Evolutionary conservation across 2,888 invertebrate species (phyloP), one percentile per base, ranked within the genome.

Genomic region (Tipula confusa): DNA sequence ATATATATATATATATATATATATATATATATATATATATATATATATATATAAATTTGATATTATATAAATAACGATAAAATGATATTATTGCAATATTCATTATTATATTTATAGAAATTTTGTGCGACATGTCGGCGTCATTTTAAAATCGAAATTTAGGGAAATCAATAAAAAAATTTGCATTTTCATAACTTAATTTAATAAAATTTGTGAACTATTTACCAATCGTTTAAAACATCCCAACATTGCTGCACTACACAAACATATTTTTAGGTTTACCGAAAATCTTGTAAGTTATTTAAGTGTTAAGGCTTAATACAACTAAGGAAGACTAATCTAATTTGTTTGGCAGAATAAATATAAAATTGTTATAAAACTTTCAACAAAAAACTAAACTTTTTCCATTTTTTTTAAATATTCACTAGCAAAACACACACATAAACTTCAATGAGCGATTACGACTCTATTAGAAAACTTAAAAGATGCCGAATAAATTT

Each of bases 141-240:
- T 80, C 80, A 80, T 80, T 80, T 80, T 5, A 80, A 80, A 24
- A 79, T 1, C 28, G 3, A n/a, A n/a, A 1, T 24, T 24, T 64
- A 24, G 9, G 24, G 1, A 6, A 64, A 64, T 64, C 64, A 3
- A 64, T 38, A 13, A 24, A 64, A 24, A 43, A 0, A 64, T 24
- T 64, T 64, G 9, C 64, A 24, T 2, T 64, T 64, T 5, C 48
- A 48, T 64, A 9, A 4, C n/a, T 24, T 11, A 48, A 48, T 18
- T 64, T n/a, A 64, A 24, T 7, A 64, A 64, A 43, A 64, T 24
- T 24, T 64, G 24, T n/a, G n/a, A 43, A 43, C 43, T 43, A 81
- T 36, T 82, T 82, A 82, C 82, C 82, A 82, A 82, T 18, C 33
- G 31, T 13, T 82, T 82, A 13, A 82, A 82, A 82, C 82, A 82